These are phyloP conservation scores for Chloroclysta siterata DNA, from an alignment of 2,888 invertebrate species.

Conservation along the genomic window DNA sequence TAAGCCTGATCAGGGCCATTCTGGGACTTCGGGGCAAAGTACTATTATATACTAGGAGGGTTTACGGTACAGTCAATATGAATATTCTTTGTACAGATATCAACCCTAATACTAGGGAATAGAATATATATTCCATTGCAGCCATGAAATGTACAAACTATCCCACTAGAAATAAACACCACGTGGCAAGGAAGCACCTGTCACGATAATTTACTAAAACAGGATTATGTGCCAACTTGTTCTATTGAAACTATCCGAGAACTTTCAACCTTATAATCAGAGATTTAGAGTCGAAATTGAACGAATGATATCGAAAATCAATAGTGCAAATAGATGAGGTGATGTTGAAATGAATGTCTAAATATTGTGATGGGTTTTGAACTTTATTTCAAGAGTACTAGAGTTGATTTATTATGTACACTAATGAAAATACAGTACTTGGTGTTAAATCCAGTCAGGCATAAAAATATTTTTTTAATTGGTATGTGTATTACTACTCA, in stretches of 20 bases:
- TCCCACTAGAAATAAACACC: slow-evolving; percentile 30
- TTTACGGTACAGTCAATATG: no score
- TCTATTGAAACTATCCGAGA: background rate
- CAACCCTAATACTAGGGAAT: no score
- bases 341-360: background rate
- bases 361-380: background rate
- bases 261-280: slow-evolving; percentile 6
- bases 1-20: no score
- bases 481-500: no score
- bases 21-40: no score
- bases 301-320: background rate
- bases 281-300: background rate
- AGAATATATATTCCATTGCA: background rate
- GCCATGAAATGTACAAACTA: slow-evolving; percentile 1
- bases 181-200: slow-evolving; percentile 36
- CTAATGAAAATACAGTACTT: background rate
- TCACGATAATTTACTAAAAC: slow-evolving; percentile 32
- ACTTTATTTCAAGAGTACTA: background rate
- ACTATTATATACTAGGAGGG: no score
- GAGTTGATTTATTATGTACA: background rate
- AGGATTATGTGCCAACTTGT: slow-evolving; percentile 27
- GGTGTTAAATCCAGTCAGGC: no score
- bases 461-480: no score
- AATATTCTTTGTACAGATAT: no score
- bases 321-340: slow-evolving; percentile 9